Base-by-base conservation (phyloP, 2,797 vertebrate genomes). In the Eospalax fontanierii region DNA sequence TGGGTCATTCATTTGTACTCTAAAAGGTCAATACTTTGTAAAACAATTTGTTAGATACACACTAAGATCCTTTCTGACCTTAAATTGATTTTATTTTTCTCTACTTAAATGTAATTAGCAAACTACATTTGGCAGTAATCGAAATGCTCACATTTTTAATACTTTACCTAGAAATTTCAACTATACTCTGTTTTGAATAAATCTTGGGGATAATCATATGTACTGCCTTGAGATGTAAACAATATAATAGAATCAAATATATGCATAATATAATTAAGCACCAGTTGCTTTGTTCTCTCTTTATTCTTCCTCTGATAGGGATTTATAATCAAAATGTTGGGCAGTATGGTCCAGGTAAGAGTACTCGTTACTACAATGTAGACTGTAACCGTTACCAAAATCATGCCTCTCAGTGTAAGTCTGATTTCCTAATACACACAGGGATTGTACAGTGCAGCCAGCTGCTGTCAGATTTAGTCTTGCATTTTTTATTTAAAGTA, bases 41-140 rank as follows among this genome's bases (percentile, higher is more conserved):
- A 95, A 50, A 89, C 2, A 70, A n/a, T 66, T 85, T 28, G 35
- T 71, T 46, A 74, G 76, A 24, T 66, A 50, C 75, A 90, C 28
- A 50, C 33, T 84, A 50, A 92, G 22, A 57, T 86, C 8, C 54
- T 28, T 94, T 94, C 54, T 83, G 65, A n/a, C 65, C 70, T 87
- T 88, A 74, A 96, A 87, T 81, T 33, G 33, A 87, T 86, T 33
- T 73, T 38, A 66, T 89, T 91, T 87, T 83, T 87, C 46, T 85
- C 28, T 63, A 35, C 33, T 91, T 89, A 76, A 89, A 40, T 85
- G 43, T 95, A 92, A 82, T 90, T 86, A 76, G 74, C n/a, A 94
- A 40, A 4, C 66, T 87, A 28, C 40, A 11, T 84, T 94, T 82
- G 79, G 28, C 35, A 63, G 26, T 46, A 14, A 68, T 78, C 79